Conservation (phyloP, 37 sponge, comb jelly and placozoan species). For the Oopsacas minuta region DNA sequence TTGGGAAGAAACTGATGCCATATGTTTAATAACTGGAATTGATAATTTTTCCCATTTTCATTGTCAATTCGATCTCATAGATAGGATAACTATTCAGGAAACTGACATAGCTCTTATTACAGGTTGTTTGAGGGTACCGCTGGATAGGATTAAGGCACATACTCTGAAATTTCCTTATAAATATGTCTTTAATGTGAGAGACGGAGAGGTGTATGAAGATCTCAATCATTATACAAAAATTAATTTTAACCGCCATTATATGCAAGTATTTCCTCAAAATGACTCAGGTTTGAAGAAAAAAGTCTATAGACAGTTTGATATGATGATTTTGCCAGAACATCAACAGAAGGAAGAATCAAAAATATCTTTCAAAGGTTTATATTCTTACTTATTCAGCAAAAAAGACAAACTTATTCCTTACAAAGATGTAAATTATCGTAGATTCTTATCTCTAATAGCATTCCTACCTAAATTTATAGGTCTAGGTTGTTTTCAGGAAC, state of each 20-base stretch:
- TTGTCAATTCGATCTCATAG: not conserved
- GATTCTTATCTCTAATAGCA: not conserved
- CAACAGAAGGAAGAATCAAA: not conserved
- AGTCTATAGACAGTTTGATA: not conserved
- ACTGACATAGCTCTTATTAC: not conserved
- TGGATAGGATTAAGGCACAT: not conserved
- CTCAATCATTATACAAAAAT: not conserved
- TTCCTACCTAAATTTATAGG: not conserved
- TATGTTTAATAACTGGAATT: not conserved
- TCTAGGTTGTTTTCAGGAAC: not conserved
- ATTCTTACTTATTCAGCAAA: not conserved
- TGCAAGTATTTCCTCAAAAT: not conserved
- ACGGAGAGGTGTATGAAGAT: not conserved
- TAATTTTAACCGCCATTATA: not conserved
- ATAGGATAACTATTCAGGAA: not conserved
- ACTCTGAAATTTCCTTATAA: not conserved
- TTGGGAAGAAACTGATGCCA: not conserved
- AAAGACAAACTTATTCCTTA: not conserved
- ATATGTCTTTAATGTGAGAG: not conserved
- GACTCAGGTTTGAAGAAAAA: not conserved
- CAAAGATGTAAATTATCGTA: not conserved
- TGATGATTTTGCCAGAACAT: not conserved
- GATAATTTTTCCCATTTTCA: not conserved
- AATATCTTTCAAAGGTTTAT: not conserved
- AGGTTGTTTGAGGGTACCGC: not conserved